Evolutionary conservation across 2,888 invertebrate genomes (phyloP), one percentile per base, ranked within the genome.

Genomic region (Pollenia labialis): DNA sequence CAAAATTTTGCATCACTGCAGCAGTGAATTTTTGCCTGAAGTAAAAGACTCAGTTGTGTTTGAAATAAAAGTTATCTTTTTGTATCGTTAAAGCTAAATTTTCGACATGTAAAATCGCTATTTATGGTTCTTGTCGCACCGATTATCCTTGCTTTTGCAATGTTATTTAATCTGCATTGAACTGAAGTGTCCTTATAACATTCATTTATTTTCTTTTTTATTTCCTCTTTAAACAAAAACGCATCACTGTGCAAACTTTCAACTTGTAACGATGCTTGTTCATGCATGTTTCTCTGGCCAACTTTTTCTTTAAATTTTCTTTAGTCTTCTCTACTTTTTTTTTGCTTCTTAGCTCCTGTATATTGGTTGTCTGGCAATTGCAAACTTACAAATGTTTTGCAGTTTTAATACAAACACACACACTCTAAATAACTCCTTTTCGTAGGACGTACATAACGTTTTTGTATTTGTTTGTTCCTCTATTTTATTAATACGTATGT

Each of bases 371-470:
- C 84, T 84, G 72, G 84, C 77, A 84, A 74, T 58, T 79, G 48
- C 48, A 79, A 84, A 79, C 72, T 72, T 79, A 72, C 77, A 83
- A 83, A 83, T 84, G 79, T 84, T 84, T 79, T 84, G 32, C 66
- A 58, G 64, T 79, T 74, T 60, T 58, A 83, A 83, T 66, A 46
- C 16, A 52, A 0, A 10, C 12, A n/a, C 52, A 50, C 50, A 77
- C 16, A 77, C 77, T 64, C 48, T 23, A 66, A 72, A 44, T 44
- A 60, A 32, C 52, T 58, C 40, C 52, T 58, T n/a, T 72, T 72
- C 46, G 56, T 79, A n/a, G 32, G 32, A 32, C 32, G 23, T 23
- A 23, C 18, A 23, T 18, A 14, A 69, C 66, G 50, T 66, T 40
- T 52, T 58, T 23, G 46, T 50, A 14, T 50, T 16, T n/a, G 62